Evolutionary conservation across 37 sponge, comb jelly and placozoan species (phyloP), one percentile per base, ranked within the genome.

Genomic region (Oscarella lobularis): DNA sequence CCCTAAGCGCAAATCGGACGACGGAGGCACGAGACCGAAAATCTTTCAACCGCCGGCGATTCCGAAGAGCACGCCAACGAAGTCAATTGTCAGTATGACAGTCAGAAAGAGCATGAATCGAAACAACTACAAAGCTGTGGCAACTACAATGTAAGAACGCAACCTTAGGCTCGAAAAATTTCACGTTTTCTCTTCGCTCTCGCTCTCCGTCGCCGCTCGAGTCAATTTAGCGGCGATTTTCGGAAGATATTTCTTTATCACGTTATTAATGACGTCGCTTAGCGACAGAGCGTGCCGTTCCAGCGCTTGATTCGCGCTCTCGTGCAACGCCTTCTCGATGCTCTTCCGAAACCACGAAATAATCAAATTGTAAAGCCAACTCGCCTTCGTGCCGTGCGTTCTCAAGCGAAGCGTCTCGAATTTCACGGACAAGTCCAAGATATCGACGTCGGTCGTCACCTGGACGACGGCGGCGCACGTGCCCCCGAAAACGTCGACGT

Each of bases 11-110:
- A 4, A 32, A 2, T 55, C 39, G 39, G 67, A 71, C 14, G 77
- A 69, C 20, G 55, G 33, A 31, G 38, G 69, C 0, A 39, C 54
- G 0, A 85, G 68, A 38, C 78, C 80, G 65, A 83, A 83, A 4
- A 41, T 84, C 35, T 96, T 96, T 78, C 60, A 33, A 30, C 96
- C 96, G 32, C 75, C 87, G 20, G 87, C 82, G 1, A 84, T 84
- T 9, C 83, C 85, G 1, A 96, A 96, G 76, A 48, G 81, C 37
- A 81, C 38, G 2, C 87, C 90, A 0, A 83, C 87, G 2, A 39
- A 37, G 33, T 96, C 96, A 20, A 39, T 87, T 1, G 67, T 90
- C 33, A 67, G n/a, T n/a, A n/a, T n/a, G n/a, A n/a, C n/a, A n/a
- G n/a, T n/a, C n/a, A n/a, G n/a, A n/a, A n/a, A 20, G 60, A 48